Evolutionary conservation across 2,888 invertebrate genomes (phyloP).

Genomic region (Shargacucullia verbasci): DNA sequence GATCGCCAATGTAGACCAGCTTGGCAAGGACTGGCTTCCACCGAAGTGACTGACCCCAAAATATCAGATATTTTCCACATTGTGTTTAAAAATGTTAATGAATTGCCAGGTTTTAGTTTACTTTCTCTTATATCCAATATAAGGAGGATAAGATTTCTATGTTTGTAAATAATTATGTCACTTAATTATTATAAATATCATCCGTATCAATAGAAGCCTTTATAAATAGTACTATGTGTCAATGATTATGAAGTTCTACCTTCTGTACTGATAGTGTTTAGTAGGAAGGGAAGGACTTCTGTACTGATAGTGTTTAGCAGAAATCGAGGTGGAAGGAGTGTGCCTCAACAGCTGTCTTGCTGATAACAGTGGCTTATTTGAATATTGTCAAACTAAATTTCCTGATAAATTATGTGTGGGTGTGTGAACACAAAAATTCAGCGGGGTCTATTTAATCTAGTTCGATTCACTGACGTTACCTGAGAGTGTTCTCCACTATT

Average conservation of each 20-base stretch:
- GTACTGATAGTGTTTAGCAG: slow-evolving; percentile 4
- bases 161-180: background rate
- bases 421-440: slow-evolving; percentile 22
- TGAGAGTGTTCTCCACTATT: slow-evolving; percentile 91
- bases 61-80: too few relatives aligned
- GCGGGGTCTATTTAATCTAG: slow-evolving; percentile 25
- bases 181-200: background rate
- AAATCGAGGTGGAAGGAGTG: slow-evolving; percentile 24
- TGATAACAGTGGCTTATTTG: slow-evolving; percentile 49
- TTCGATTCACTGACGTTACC: slow-evolving; percentile 75
- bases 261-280: too few relatives aligned
- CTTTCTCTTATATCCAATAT: background rate
- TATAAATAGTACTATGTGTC: background rate
- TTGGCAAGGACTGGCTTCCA: too few relatives aligned
- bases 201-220: background rate
- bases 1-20: too few relatives aligned
- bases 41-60: too few relatives aligned
- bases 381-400: slow-evolving; percentile 29
- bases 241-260: too few relatives aligned
- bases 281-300: background rate
- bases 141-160: background rate
- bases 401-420: slow-evolving; percentile 25
- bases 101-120: background rate
- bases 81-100: background rate
- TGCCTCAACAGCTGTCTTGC: slow-evolving; percentile 55